These are phyloP conservation scores for Rhagonycha lutea DNA, from an alignment of 2,888 invertebrate genomes.

Conservation along the genomic window DNA sequence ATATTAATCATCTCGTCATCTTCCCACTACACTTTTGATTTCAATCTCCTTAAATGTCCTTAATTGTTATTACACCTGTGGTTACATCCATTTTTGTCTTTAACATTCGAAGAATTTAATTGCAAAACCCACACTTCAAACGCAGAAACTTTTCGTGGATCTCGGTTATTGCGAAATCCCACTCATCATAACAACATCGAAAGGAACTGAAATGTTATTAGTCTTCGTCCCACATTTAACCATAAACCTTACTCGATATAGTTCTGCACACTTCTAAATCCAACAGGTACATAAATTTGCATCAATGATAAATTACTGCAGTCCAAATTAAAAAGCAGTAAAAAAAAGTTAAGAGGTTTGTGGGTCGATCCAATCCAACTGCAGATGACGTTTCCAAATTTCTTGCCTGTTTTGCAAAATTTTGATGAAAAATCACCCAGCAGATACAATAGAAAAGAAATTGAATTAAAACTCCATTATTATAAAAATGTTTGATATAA, in stretches of 20 bases:
- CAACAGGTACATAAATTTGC: neutral
- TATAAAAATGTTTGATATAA: neutral
- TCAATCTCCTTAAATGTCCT: neutral
- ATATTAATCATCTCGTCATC: neutral
- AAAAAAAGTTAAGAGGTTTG: neutral
- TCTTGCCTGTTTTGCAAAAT: neutral
- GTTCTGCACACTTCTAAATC: neutral
- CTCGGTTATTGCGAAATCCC: neutral
- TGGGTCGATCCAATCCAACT: neutral
- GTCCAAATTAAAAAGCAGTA: neutral
- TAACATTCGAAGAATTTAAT: constrained; percentile 11
- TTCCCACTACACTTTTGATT: neutral
- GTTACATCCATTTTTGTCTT: constrained; percentile 9
- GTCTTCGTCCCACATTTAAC: neutral
- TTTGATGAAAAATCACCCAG: neutral
- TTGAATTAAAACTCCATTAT: neutral
- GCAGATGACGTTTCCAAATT: neutral
- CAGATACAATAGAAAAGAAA: neutral
- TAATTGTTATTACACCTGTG: neutral
- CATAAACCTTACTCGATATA: neutral
- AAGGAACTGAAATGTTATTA: neutral
- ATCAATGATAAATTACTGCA: neutral
- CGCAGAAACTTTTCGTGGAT: neutral
- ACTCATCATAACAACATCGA: neutral
- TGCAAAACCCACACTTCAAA: neutral